Evolutionary conservation across 2,888 invertebrate species (phyloP).

Genomic region (Oscheius sp.): DNA sequence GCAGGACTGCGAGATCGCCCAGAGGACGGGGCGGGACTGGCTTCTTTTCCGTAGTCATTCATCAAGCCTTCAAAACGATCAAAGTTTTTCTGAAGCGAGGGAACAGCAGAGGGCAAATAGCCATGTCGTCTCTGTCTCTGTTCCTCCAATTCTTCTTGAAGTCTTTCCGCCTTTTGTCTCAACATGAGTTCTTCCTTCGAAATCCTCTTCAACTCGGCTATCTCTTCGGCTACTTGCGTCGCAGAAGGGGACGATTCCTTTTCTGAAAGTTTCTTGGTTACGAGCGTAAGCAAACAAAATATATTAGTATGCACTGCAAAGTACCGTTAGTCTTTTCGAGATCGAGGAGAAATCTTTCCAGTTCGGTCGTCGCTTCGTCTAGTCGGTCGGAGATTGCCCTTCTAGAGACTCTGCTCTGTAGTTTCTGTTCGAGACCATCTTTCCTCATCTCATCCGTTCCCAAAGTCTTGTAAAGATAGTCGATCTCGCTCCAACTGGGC

Average conservation of each 20-base stretch:
- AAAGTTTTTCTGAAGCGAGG: slow-evolving; percentile 64
- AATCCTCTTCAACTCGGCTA: slow-evolving; percentile 52
- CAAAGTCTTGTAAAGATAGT: slow-evolving; percentile 46
- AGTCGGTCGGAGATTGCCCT: slow-evolving; percentile 57
- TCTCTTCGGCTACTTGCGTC: slow-evolving; percentile 42
- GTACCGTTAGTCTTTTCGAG: slow-evolving; percentile 20
- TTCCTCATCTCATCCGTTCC: slow-evolving; percentile 21
- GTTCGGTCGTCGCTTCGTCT: slow-evolving; percentile 57
- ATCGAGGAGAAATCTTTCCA: slow-evolving; percentile 51
- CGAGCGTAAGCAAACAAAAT: background rate
- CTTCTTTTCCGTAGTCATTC: slow-evolving; percentile 50
- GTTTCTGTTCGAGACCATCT: slow-evolving; percentile 2
- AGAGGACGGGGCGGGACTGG: slow-evolving; percentile 22
- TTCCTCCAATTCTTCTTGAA: slow-evolving; percentile 61
- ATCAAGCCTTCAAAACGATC: slow-evolving; percentile 65
- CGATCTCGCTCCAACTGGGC: slow-evolving; percentile 49
- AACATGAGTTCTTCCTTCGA: slow-evolving; percentile 61
- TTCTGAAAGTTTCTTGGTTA: slow-evolving; percentile 36
- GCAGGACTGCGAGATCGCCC: slow-evolving; percentile 2
- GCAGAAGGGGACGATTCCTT: slow-evolving; percentile 37
- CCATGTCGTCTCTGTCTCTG: slow-evolving; percentile 61
- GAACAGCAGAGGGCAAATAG: slow-evolving; percentile 61
- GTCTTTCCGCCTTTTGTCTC: slow-evolving; percentile 60
- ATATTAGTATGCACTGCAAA: slow-evolving; percentile 7
- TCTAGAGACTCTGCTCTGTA: slow-evolving; percentile 42